Conservation (phyloP, 2,888 invertebrate species). For the Odontocerum albicorne region DNA sequence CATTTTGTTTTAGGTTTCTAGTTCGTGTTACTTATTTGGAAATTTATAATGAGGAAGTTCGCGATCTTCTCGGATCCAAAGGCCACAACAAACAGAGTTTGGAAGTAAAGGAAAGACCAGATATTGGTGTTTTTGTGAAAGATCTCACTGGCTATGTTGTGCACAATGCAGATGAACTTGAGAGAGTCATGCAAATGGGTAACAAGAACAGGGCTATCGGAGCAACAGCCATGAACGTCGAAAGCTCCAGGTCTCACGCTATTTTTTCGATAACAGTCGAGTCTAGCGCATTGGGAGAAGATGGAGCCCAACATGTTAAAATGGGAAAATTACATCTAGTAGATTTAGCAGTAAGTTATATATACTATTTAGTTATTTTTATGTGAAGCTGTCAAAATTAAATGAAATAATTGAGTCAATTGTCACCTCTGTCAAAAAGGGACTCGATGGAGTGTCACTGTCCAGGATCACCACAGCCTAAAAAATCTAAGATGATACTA, state of each 20-base stretch:
- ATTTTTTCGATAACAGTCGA: constrained; percentile 98
- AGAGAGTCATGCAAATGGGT: constrained; percentile 92
- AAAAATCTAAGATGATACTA: no score
- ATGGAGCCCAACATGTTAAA: constrained; percentile 84
- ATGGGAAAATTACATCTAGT: constrained; percentile 98
- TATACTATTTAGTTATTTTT: no score
- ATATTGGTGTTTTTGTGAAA: constrained; percentile 97
- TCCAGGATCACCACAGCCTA: no score
- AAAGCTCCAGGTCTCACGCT: constrained; percentile 96
- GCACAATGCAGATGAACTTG: constrained; percentile 93
- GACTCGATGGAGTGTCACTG: no score
- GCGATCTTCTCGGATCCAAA: constrained; percentile 85
- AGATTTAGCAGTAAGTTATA: constrained; percentile 86
- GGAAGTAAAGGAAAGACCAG: constrained; percentile 93
- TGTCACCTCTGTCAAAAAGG: no score
- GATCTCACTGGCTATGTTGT: constrained; percentile 98
- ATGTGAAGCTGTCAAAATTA: no score
- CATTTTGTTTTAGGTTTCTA: constrained; percentile 80
- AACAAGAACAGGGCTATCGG: constrained; percentile 82
- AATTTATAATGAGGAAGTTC: constrained; percentile 98
- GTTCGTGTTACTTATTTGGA: constrained; percentile 98
- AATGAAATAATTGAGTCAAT: no score
- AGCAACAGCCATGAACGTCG: constrained; percentile 96
- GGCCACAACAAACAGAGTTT: constrained; percentile 77
- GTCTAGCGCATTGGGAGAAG: constrained; percentile 81